Percentiles rank a stretch among this genome's conserved stretches.
These are phyloP conservation scores for Steromphala cineraria DNA, from an alignment of 2,888 invertebrate genomes.

Conservation along the genomic window DNA sequence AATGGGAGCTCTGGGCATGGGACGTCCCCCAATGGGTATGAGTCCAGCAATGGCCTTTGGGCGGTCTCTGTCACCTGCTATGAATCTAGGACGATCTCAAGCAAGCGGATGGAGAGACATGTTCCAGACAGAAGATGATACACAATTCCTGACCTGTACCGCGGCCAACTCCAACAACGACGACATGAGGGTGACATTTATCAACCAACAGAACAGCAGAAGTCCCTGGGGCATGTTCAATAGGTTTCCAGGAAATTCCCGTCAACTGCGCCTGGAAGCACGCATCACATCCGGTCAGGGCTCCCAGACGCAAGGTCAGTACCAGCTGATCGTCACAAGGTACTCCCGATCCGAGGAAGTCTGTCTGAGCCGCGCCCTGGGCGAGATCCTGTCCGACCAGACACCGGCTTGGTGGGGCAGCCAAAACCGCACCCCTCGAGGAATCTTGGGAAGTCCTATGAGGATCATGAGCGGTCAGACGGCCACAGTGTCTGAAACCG, in stretches of 20 bases:
- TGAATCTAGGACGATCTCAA: too few species aligned
- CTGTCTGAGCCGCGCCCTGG: constrained; percentile 9
- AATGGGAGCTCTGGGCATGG: too few species aligned
- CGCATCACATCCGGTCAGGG: background rate
- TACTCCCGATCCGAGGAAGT: constrained; percentile 9
- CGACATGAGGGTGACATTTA: constrained; percentile 12
- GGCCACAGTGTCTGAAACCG: background rate
- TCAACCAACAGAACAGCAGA: background rate
- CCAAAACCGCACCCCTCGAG: background rate
- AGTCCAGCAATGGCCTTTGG: too few species aligned
- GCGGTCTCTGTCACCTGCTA: too few species aligned
- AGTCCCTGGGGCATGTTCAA: background rate
- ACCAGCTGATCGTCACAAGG: constrained; percentile 7
- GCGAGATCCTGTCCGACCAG: constrained; percentile 6
- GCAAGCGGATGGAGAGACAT: too few species aligned
- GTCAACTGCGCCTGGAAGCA: background rate
- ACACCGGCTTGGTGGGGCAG: background rate
- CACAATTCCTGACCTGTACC: background rate
- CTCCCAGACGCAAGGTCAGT: background rate
- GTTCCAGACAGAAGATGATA: too few species aligned
- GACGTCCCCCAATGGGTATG: too few species aligned
- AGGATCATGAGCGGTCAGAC: constrained; percentile 1
- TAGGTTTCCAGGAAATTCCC: background rate
- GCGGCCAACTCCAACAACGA: constrained; percentile 4
- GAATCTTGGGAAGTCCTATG: background rate